Evolutionary conservation across 2,888 invertebrate genomes (phyloP), one percentile per base, ranked within the genome.

Genomic region (Acleris holmiana): DNA sequence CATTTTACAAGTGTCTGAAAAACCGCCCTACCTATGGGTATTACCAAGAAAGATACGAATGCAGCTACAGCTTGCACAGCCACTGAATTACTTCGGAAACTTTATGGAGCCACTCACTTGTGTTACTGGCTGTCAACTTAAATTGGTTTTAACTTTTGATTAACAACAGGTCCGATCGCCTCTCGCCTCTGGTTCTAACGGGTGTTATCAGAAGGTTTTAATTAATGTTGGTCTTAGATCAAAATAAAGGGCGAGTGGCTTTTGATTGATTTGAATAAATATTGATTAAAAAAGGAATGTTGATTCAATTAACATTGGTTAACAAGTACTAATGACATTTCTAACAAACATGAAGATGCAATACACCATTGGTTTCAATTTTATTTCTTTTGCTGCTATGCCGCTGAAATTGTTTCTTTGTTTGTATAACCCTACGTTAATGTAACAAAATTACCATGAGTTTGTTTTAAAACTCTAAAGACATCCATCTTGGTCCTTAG

Each of bases 101-200:
- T 59, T 50, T 35, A 35, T 25, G 47, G 25, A 58, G 17, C n/a
- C 63, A 58, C 53, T 69, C 73, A 74, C 80, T 84, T 84, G 80
- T 77, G 80, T 75, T 84, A 82, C 78, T 76, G 74, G 77, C 68
- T 76, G 78, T 85, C 81, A 81, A 74, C 77, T 85, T 85, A 85
- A 87, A 88, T 88, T 87, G 83, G 79, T 80, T 87, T 86, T 84
- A 83, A 83, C 82, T 71, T 78, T 79, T 80, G 78, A 83, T 82
- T 80, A 80, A 81, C 76, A 76, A 78, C 78, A 63, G 73, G 78
- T 78, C 78, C 73, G 72, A 73, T 69, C 69, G 70, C 70, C 70
- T 63, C 68, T 74, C 69, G 73, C 74, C 68, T 69, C 67, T 69
- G 75, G 71, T 72, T 73, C 71, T 75, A 76, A 77, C 72, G 72